Evolutionary conservation across 2,113 vertebrate species (phyloP).

Genomic region (Tiliqua scincoides): DNA sequence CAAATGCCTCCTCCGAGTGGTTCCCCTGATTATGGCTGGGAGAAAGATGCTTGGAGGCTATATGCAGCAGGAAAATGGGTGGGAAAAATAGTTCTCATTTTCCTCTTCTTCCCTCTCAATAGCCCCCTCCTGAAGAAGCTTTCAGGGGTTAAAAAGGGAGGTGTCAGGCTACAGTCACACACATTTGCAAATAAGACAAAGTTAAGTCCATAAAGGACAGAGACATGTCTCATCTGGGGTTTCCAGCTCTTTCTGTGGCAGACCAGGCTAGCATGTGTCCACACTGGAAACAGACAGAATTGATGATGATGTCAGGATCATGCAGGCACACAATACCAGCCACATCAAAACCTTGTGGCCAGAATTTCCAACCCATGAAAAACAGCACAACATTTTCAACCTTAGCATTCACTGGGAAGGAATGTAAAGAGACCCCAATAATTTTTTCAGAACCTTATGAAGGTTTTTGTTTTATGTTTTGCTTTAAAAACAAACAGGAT

Average conservation of each 20-base stretch:
- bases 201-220: background rate
- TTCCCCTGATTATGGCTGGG: background rate
- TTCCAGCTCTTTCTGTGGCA: background rate
- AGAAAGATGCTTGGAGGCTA: background rate
- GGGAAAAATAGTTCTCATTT: background rate
- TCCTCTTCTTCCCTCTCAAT: background rate
- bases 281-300: conserved; percentile 26
- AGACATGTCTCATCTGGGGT: background rate
- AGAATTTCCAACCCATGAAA: conserved; percentile 13
- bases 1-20: background rate
- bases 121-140: background rate
- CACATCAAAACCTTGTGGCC: conserved; percentile 15
- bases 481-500: background rate
- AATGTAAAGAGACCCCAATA: background rate
- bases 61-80: background rate
- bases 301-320: conserved; percentile 30
- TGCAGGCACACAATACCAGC: background rate
- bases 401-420: conserved; percentile 12
- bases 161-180: background rate
- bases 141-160: background rate
- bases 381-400: background rate
- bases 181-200: background rate
- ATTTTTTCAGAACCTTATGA: background rate
- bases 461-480: background rate
- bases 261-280: conserved; percentile 22